Percentiles rank a stretch among this genome's conserved stretches.
phyloP scores from a whole-genome alignment of 2,888 invertebrate species.

The Eristalis pertinax region DNA sequence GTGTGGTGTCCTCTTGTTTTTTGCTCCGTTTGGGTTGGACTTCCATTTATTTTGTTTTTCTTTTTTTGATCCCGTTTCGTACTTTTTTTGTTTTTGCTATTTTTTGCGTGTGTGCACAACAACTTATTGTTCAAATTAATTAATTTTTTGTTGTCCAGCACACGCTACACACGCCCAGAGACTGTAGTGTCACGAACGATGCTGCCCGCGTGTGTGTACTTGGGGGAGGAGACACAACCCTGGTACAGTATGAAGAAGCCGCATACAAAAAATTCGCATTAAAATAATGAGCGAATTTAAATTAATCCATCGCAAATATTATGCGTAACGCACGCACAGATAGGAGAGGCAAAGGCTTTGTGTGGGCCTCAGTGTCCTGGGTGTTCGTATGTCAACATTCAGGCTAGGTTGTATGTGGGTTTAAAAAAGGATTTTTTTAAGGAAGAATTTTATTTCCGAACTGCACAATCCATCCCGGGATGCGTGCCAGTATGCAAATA shows the following conservation, averaged over 20 bases:
- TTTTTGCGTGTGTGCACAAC: slow-evolving; percentile 32
- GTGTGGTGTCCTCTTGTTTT: neutral
- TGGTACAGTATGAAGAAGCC: neutral
- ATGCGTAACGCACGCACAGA: slow-evolving; percentile 37
- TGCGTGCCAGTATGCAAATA: neutral
- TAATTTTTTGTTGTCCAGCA: slow-evolving; percentile 57
- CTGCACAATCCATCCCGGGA: neutral
- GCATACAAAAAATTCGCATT: slow-evolving; percentile 31
- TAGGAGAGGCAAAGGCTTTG: slow-evolving; percentile 11
- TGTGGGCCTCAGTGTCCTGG: slow-evolving; percentile 9
- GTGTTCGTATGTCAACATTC: neutral
- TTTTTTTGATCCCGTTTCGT: slow-evolving; percentile 8
- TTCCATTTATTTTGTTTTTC: slow-evolving; percentile 24
- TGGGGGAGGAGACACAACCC: neutral
- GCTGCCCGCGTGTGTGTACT: neutral
- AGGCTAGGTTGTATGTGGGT: neutral
- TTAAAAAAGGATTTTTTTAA: neutral
- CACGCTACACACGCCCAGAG: slow-evolving; percentile 1
- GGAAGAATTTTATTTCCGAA: neutral
- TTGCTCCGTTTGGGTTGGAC: slow-evolving; percentile 36
- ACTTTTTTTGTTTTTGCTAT: slow-evolving; percentile 21
- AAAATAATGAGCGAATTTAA: slow-evolving; percentile 70
- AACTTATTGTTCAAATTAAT: slow-evolving; percentile 71
- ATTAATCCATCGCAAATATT: slow-evolving; percentile 68
- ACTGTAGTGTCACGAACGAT: neutral